Percentiles rank a stretch among this genome's conserved stretches.
Evolutionary conservation across 92 coral and sea anemone species (phyloP).

Genomic region (Phenganax marumi): DNA sequence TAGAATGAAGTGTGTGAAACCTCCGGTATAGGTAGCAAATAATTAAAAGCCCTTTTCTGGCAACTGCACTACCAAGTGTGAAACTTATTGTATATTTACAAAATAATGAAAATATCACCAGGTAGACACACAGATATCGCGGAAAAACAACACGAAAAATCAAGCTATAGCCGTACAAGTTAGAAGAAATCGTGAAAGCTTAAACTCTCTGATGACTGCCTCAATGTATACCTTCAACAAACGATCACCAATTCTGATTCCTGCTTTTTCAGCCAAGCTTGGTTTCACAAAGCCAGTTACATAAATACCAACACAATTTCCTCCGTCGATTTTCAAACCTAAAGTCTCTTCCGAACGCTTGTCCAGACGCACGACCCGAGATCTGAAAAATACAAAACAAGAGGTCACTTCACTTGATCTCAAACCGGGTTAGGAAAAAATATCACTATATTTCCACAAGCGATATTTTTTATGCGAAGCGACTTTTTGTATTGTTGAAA

Average conservation of each 20-base stretch:
- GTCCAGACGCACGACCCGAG: conserved; percentile 89
- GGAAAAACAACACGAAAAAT: too few species aligned
- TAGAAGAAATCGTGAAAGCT: background rate
- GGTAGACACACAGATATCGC: too few species aligned
- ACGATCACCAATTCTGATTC: conserved; percentile 83
- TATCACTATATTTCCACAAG: too few species aligned
- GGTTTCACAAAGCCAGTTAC: conserved; percentile 77
- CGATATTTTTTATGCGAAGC: too few species aligned
- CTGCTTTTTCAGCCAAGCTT: conserved; percentile 79
- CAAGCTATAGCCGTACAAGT: too few species aligned
- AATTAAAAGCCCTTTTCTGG: too few species aligned
- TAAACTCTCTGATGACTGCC: background rate
- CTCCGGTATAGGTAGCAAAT: too few species aligned
- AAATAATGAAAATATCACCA: too few species aligned
- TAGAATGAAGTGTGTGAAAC: background rate
- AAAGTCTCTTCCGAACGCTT: conserved; percentile 73
- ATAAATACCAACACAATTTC: conserved; percentile 87
- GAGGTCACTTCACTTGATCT: background rate
- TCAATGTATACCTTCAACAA: conserved; percentile 66
- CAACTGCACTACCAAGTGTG: too few species aligned
- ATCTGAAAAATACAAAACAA: conserved; percentile 50
- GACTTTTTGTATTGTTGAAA: too few species aligned
- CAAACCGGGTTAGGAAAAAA: background rate
- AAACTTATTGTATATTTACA: too few species aligned
- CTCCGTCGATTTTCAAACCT: conserved; percentile 84